Evolutionary conservation across 2,888 invertebrate genomes (phyloP), one percentile per base, ranked within the genome.

Genomic region (Melipona beecheii): DNA sequence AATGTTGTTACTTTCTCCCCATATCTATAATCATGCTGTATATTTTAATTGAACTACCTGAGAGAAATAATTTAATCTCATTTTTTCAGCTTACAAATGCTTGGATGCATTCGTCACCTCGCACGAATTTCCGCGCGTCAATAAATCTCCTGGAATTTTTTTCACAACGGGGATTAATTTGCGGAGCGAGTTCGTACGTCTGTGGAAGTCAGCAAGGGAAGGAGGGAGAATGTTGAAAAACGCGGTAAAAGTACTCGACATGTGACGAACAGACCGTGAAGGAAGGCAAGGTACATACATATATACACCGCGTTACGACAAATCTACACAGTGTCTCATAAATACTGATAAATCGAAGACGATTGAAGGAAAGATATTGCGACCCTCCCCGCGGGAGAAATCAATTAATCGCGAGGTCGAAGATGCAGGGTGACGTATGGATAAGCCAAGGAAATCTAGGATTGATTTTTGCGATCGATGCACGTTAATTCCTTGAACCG

Each of bases 211-310:
- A 74, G 76, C 54, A 78, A 76, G 83, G 83, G 68, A 70, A 82
- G 83, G 82, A 72, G 82, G 75, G 68, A 85, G 83, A 84, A 88
- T 85, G 84, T 79, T 89, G 84, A 87, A 86, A 87, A 89, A 90
- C 78, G 84, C 87, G 90, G 91, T 92, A 91, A 92, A 92, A 92
- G 91, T 92, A 88, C 91, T 89, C 91, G 90, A 90, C 91, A 91
- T 91, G 91, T 91, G 92, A 92, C 92, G 92, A 92, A 90, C 92
- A 90, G 92, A 92, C 91, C 92, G 92, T 92, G 92, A 92, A 92
- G 91, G 90, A 90, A 91, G 90, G 90, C 89, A 90, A 91, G 91
- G 87, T 87, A 86, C 78, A 86, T 87, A 86, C 78, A 86, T 71
- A 73, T 71, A 74, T 70, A 84, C 71, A 83, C 75, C 82, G 87